Conservation (phyloP, 2,797 vertebrate genomes). For the Molossus molossus region DNA sequence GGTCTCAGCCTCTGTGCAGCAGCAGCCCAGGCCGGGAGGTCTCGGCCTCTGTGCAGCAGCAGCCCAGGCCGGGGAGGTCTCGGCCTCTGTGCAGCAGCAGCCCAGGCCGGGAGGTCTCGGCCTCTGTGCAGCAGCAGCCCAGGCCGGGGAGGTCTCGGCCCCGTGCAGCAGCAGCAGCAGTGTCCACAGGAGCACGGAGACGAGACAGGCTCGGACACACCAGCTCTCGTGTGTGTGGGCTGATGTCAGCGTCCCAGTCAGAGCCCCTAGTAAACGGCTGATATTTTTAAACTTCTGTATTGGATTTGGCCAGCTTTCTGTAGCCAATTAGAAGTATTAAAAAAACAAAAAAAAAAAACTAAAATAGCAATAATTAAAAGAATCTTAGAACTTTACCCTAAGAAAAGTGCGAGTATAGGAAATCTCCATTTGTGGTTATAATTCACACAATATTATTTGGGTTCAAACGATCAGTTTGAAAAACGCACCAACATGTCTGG, state of each 20-base stretch:
- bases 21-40: background rate
- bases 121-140: background rate
- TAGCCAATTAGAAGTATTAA: background rate
- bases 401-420: background rate
- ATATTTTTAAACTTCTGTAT: background rate
- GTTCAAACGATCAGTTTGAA: background rate
- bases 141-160: background rate
- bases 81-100: background rate
- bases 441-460: no score
- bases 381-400: background rate
- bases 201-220: background rate
- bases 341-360: background rate
- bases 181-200: background rate
- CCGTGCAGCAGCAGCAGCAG: background rate
- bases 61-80: background rate
- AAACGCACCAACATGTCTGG: no score
- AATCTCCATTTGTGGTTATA: background rate
- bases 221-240: fast-evolving
- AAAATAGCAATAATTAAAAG: background rate
- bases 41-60: background rate
- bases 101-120: background rate
- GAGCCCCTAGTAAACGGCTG: background rate
- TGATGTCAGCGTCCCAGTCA: no score
- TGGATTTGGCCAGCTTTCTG: background rate
- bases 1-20: background rate